A percentile compares a stretch with the other conserved stretches of the same genome.
These are phyloP conservation scores for Drosophila seguyi DNA, from an alignment of 1,140 invertebrate species.

Conservation along the genomic window DNA sequence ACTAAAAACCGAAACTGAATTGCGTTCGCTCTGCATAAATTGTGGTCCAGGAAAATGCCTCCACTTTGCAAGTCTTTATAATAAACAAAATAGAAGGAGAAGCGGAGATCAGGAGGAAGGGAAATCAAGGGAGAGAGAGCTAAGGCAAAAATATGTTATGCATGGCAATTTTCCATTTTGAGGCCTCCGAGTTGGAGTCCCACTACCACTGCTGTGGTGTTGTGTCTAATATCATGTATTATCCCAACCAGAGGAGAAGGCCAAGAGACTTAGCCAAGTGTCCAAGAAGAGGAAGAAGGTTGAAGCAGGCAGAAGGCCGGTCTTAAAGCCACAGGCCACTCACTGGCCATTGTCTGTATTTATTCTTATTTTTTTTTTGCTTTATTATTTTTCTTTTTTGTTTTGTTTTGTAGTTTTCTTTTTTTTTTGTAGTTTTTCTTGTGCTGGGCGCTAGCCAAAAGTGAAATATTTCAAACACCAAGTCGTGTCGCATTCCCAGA, in stretches of 20 bases:
- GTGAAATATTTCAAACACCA: constrained; percentile 81
- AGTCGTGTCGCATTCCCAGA: constrained; percentile 46
- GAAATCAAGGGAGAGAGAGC: constrained; percentile 2
- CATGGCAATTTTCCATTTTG: constrained; percentile 82
- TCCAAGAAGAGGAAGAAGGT: constrained; percentile 3
- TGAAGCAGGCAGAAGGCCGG: constrained; percentile 8
- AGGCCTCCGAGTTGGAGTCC: constrained; percentile 61
- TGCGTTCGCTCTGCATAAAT: constrained; percentile 75
- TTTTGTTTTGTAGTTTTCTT: background rate
- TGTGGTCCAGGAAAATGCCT: constrained; percentile 34
- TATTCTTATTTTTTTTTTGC: constrained; percentile 5
- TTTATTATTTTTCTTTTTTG: constrained; percentile 3
- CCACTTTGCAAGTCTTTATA: constrained; percentile 69
- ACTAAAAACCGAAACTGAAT: constrained; percentile 66
- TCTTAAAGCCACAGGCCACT: constrained; percentile 10
- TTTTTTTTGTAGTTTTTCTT: background rate
- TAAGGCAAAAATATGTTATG: constrained; percentile 71
- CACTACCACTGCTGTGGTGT: constrained; percentile 31
- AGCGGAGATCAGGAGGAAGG: background rate
- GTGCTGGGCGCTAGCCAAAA: constrained; percentile 55
- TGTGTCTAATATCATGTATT: constrained; percentile 76
- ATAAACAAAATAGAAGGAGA: constrained; percentile 54
- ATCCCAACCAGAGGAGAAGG: constrained; percentile 13
- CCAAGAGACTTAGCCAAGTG: constrained; percentile 20
- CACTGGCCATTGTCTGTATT: constrained; percentile 62